These are phyloP conservation scores for Agonopterix subpropinquella DNA, from an alignment of 2,888 invertebrate genomes.

Conservation along the genomic window DNA sequence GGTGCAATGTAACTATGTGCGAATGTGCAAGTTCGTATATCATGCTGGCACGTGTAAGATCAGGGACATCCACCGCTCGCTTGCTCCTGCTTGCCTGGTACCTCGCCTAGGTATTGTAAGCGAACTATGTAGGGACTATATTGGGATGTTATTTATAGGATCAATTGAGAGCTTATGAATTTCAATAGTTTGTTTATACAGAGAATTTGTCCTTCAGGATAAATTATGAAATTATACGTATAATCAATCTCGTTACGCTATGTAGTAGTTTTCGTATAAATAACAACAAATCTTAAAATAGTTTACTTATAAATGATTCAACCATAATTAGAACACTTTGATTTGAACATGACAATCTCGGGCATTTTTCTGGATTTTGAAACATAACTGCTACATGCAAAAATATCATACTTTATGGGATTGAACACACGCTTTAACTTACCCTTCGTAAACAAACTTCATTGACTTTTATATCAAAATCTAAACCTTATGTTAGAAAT, in stretches of 20 bases:
- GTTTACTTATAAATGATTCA: too few species aligned
- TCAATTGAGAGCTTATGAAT: not conserved
- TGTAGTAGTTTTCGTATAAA: not conserved
- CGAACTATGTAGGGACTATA: conserved; percentile 6
- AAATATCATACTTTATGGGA: too few species aligned
- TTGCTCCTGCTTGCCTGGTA: conserved; percentile 50
- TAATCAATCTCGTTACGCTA: not conserved
- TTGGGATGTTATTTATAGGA: not conserved
- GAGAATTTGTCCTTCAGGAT: conserved; percentile 1
- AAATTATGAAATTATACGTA: conserved; percentile 3
- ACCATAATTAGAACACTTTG: too few species aligned
- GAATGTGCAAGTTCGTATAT: conserved; percentile 14
- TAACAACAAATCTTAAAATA: too few species aligned
- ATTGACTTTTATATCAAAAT: not conserved
- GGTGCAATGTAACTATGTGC: conserved; percentile 49
- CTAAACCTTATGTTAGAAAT: not conserved
- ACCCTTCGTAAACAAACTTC: too few species aligned
- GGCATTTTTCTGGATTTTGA: too few species aligned
- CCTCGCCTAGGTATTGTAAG: conserved; percentile 31
- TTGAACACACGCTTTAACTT: too few species aligned
- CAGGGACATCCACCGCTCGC: conserved; percentile 34
- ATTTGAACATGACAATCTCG: too few species aligned
- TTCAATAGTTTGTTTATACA: conserved; percentile 3
- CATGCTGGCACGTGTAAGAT: conserved; percentile 51
- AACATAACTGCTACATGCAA: too few species aligned